phyloP scores from a whole-genome alignment of 2,113 vertebrate species.

The Podiceps cristatus region DNA sequence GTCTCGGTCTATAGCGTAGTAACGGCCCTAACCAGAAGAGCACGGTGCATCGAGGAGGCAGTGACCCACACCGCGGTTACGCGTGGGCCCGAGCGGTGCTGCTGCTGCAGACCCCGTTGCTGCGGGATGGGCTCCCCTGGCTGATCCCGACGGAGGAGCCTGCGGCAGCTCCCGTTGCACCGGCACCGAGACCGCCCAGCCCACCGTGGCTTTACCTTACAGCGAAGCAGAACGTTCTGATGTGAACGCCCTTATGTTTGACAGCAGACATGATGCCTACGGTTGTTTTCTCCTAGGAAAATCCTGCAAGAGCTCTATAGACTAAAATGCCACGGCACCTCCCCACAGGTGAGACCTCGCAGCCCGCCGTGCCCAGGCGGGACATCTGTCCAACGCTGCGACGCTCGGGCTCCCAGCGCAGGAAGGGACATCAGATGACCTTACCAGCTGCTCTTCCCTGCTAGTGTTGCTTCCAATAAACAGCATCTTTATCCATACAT shows the following conservation, averaged over 20 bases:
- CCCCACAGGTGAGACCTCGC: fast-evolving
- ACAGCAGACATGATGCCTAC: neutral
- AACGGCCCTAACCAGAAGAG: neutral
- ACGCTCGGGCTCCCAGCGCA: fast-evolving
- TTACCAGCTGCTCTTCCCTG: neutral
- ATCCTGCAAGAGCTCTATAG: fast-evolving
- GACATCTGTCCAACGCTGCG: fast-evolving
- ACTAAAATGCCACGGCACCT: fast-evolving
- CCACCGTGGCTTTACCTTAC: neutral
- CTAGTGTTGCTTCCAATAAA: neutral
- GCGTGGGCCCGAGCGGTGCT: fast-evolving
- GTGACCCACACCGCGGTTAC: neutral
- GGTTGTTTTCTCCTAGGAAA: neutral
- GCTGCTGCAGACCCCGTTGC: fast-evolving
- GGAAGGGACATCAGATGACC: neutral
- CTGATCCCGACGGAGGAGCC: fast-evolving
- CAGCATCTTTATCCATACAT: fast-evolving
- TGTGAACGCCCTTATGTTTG: neutral
- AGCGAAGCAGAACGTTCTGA: neutral
- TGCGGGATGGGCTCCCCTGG: fast-evolving
- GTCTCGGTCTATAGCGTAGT: fast-evolving
- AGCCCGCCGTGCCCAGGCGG: fast-evolving
- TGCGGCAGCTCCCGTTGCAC: fast-evolving
- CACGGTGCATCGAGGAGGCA: fast-evolving
- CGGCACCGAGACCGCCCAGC: fast-evolving